Conservation (phyloP, 1,140 invertebrate species). For the Colletes latitarsis region DNA sequence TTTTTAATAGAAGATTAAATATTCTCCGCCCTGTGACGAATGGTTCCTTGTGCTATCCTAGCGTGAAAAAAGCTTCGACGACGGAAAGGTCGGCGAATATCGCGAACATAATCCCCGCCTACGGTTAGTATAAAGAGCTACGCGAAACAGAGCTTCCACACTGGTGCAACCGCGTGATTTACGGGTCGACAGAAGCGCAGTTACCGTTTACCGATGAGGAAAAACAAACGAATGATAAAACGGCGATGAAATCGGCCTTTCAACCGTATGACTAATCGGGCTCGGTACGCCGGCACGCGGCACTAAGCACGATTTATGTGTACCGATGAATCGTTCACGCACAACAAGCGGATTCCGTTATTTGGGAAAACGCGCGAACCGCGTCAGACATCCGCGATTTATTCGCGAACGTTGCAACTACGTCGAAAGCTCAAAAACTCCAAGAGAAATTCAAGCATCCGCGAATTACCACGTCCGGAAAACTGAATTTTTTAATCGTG, state of each 20-base stretch:
- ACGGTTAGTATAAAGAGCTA: too few relatives aligned
- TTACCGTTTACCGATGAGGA: neutral
- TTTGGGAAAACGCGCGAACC: neutral
- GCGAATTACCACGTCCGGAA: too few relatives aligned
- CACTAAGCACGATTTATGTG: slow-evolving; percentile 23
- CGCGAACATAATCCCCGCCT: too few relatives aligned
- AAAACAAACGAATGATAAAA: slow-evolving; percentile 34
- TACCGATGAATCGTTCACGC: slow-evolving; percentile 18
- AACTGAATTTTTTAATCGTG: neutral
- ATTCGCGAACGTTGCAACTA: neutral
- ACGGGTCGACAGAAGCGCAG: neutral
- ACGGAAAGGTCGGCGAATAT: too few relatives aligned
- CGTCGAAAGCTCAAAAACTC: neutral
- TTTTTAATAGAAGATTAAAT: too few relatives aligned
- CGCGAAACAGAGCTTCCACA: neutral
- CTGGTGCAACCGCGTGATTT: slow-evolving; percentile 2
- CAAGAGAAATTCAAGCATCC: too few relatives aligned
- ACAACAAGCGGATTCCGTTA: neutral
- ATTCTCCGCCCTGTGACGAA: too few relatives aligned
- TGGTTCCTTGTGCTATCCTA: too few relatives aligned
- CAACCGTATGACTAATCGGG: slow-evolving; percentile 27
- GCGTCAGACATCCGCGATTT: neutral
- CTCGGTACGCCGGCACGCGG: neutral
- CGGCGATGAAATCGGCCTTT: slow-evolving; percentile 19
- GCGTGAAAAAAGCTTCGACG: too few relatives aligned